phyloP scores from a whole-genome alignment of 2,797 vertebrate genomes.

The Protonibea diacanthus region DNA sequence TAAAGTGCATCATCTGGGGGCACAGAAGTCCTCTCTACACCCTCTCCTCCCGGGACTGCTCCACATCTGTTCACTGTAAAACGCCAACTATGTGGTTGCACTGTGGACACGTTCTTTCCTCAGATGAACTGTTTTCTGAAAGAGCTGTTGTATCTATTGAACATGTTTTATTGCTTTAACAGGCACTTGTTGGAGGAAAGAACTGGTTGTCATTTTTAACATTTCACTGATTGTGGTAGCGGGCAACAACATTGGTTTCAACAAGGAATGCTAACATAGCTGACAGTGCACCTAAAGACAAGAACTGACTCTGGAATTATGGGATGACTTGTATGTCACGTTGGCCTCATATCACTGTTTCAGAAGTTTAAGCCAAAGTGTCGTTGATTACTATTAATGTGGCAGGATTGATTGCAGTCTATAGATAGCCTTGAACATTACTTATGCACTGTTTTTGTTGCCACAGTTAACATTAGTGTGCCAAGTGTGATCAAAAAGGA shows the following conservation, averaged over 20 bases:
- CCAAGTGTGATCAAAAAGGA: background rate
- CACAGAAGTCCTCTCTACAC: background rate
- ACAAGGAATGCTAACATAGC: background rate
- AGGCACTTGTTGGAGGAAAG: background rate
- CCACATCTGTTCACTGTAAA: constrained; percentile 1
- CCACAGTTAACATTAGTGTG: constrained; percentile 2
- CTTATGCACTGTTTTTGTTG: constrained; percentile 3
- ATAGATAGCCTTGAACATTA: background rate
- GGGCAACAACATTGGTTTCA: background rate
- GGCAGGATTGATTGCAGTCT: constrained; percentile 1
- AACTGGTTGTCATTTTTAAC: background rate
- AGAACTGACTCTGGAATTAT: background rate
- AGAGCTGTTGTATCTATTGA: background rate
- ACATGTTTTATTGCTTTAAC: background rate
- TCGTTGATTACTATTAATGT: background rate
- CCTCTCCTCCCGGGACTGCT: background rate
- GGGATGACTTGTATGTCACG: background rate
- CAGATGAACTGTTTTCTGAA: background rate
- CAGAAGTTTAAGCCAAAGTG: constrained; percentile 2
- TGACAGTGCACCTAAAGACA: background rate
- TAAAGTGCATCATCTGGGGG: background rate
- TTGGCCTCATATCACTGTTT: background rate
- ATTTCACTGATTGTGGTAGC: constrained; percentile 11
- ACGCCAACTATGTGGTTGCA: background rate
- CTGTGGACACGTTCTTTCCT: background rate